phyloP scores from a whole-genome alignment of 2,888 invertebrate species.

The Antitype chi region DNA sequence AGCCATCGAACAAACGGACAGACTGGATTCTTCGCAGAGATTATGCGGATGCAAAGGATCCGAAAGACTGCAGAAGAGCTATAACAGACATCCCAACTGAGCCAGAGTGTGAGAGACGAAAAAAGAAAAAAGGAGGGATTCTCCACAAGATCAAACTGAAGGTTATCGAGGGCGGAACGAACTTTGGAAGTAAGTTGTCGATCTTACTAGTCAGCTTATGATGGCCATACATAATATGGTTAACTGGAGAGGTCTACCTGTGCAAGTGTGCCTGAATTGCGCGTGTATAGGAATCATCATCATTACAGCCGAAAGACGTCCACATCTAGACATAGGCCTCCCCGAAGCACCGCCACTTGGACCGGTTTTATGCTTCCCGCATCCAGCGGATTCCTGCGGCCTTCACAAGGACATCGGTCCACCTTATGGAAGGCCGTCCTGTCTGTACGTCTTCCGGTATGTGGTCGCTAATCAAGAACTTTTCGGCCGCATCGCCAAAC shows the following conservation, averaged over 20 bases:
- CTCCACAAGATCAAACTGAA: constrained; percentile 83
- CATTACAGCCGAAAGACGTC: too few relatives aligned
- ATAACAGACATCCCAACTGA: constrained; percentile 78
- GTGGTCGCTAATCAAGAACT: too few relatives aligned
- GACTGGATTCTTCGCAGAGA: constrained; percentile 63
- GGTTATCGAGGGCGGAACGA: constrained; percentile 85
- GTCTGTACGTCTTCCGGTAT: too few relatives aligned
- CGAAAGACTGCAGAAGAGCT: constrained; percentile 78
- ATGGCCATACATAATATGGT: neutral
- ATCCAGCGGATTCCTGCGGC: too few relatives aligned
- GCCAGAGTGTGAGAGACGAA: constrained; percentile 73
- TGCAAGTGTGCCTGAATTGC: too few relatives aligned
- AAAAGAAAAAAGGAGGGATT: constrained; percentile 78
- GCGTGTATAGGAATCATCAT: too few relatives aligned
- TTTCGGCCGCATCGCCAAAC: too few relatives aligned
- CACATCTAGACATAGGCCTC: too few relatives aligned
- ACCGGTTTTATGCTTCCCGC: too few relatives aligned
- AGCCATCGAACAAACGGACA: constrained; percentile 45
- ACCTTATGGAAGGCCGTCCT: too few relatives aligned
- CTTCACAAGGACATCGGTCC: too few relatives aligned
- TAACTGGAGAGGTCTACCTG: neutral
- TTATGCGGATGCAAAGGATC: constrained; percentile 72
- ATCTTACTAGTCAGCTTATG: neutral
- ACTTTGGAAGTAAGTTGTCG: constrained; percentile 84
- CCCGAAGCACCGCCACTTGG: too few relatives aligned